Evolutionary conservation across 2,888 invertebrate species (phyloP), one percentile per base, ranked within the genome.

Genomic region (Sphecodes monilicornis): DNA sequence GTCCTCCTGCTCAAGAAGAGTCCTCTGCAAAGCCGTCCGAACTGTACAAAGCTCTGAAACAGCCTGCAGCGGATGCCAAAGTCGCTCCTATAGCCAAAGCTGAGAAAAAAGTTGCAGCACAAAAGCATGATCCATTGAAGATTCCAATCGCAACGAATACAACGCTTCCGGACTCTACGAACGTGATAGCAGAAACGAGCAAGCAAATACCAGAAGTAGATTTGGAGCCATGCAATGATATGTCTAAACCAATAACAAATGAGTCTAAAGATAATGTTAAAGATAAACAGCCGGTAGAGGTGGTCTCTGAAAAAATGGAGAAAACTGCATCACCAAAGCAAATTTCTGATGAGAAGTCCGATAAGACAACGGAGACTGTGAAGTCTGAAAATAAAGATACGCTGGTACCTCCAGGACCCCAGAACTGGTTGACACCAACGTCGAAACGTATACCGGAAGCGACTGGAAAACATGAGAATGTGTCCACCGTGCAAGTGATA

Each of bases 401-500:
- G 54, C 76, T 87, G 39, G 43, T 87, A 69, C 90, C 90, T 50
- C 86, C 90, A 36, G 92, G 91, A 70, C 90, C 91, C 72, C 90
- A 93, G 76, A 94, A 94, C 78, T 94, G 94, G 94, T 85, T 94
- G 16, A 92, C 94, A 0, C 94, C 94, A 18, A 86, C 92, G 10
- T 92, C 93, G 0, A 94, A 92, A 75, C 93, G 92, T 82, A 85
- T 89, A 46, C 84, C 87, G n/a, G 92, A 92, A 43, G 36, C 83
- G 22, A 68, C 86, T 5, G 60, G 86, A 8, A 92, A 91, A 73
- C 89, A 86, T 39, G 93, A 93, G 80, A 89, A 89, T 57, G 91
- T 94, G n/a, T 94, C 93, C 22, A 93, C 94, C 1, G 93, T 95
- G 2, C 95, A 95, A 85, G 95, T 95, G 39, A 95, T 95, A 83